Percentiles rank a stretch among this genome's conserved stretches.
Evolutionary conservation across 1,140 invertebrate species (phyloP).

Genomic region (Coptotermes formosanus): DNA sequence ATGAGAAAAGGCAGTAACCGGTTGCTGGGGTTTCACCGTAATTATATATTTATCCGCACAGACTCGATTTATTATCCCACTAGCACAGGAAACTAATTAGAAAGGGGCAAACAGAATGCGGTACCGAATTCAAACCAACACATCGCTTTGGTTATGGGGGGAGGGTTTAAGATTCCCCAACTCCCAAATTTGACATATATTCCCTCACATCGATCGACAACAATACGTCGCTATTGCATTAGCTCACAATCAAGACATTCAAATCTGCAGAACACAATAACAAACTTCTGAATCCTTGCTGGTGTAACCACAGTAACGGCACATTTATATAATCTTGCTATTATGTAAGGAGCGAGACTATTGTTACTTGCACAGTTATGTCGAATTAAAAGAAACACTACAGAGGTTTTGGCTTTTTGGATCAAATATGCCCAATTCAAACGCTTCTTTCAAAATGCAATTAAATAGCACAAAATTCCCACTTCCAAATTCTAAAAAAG

Average conservation of each 20-base stretch:
- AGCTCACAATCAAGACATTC: conserved; percentile 12
- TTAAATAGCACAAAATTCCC: background rate
- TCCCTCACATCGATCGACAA: background rate
- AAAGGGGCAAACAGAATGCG: background rate
- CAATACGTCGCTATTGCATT: background rate
- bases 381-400: background rate
- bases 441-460: background rate
- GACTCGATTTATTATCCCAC: background rate
- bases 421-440: background rate
- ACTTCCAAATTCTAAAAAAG: background rate
- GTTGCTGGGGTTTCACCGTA: background rate
- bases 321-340: background rate
- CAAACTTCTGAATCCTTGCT: background rate
- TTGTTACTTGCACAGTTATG: background rate
- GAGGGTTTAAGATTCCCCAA: background rate
- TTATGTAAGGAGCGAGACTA: background rate
- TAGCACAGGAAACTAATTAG: background rate
- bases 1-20: background rate
- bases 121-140: background rate
- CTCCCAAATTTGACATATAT: background rate
- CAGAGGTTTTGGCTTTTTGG: background rate
- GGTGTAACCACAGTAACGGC: background rate
- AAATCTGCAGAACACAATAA: background rate
- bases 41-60: background rate
- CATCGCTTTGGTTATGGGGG: background rate